phyloP scores from a whole-genome alignment of 2,888 invertebrate genomes.

The Carcina quercana region DNA sequence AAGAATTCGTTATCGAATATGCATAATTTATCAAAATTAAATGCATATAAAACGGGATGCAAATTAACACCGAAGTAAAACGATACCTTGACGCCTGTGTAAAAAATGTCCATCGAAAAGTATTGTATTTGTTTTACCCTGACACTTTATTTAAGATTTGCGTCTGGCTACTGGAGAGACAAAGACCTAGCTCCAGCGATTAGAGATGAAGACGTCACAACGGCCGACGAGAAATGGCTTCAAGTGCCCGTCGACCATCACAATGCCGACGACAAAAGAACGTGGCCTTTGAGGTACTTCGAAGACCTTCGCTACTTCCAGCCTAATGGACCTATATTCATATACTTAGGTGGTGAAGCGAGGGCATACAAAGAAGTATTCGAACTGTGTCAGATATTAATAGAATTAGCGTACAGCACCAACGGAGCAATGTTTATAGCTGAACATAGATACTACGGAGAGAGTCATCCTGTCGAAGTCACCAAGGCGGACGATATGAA shows the following conservation, averaged over 20 bases:
- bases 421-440: constrained; percentile 7
- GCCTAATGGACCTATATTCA: constrained; percentile 5
- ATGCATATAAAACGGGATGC: too few relatives aligned
- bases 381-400: too few relatives aligned
- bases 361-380: neutral
- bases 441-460: constrained; percentile 12
- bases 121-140: too few relatives aligned
- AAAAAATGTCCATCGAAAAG: too few relatives aligned
- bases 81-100: too few relatives aligned
- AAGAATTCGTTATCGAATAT: too few relatives aligned
- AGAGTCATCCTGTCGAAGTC: neutral
- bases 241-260: constrained; percentile 4
- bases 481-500: neutral
- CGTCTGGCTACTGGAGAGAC: too few relatives aligned
- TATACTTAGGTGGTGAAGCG: constrained; percentile 5
- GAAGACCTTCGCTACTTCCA: constrained; percentile 1
- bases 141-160: too few relatives aligned
- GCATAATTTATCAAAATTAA: too few relatives aligned
- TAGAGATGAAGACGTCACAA: too few relatives aligned
- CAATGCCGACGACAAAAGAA: constrained; percentile 3
- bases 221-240: constrained; percentile 2
- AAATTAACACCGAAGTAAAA: too few relatives aligned
- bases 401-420: constrained; percentile 3
- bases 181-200: too few relatives aligned
- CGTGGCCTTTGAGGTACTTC: constrained; percentile 12